These are phyloP conservation scores for Orthonevra nobilis DNA, from an alignment of 2,888 invertebrate genomes.

Conservation along the genomic window DNA sequence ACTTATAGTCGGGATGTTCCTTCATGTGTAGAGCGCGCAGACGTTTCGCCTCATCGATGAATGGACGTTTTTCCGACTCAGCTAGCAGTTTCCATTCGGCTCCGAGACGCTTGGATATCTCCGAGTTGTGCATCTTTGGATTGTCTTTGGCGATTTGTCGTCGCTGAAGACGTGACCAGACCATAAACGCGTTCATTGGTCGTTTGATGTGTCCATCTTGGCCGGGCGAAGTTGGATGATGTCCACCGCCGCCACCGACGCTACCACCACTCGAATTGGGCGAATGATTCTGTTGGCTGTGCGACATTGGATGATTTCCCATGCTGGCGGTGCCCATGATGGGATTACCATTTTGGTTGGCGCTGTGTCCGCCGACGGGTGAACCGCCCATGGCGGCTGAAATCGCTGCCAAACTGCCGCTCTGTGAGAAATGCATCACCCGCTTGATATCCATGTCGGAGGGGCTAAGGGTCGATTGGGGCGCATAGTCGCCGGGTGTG, in stretches of 20 bases:
- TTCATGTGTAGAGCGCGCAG: slow-evolving; percentile 93
- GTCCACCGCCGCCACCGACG: slow-evolving; percentile 71
- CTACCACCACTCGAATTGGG: slow-evolving; percentile 75
- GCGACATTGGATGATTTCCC: slow-evolving; percentile 76
- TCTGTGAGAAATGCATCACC: slow-evolving; percentile 79
- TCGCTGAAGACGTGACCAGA: slow-evolving; percentile 94
- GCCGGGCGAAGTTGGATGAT: slow-evolving; percentile 78
- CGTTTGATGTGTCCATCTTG: slow-evolving; percentile 93
- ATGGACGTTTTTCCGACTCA: slow-evolving; percentile 93
- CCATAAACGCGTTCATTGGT: slow-evolving; percentile 99
- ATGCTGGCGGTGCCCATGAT: slow-evolving; percentile 76
- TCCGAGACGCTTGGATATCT: slow-evolving; percentile 94
- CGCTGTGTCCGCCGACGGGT: slow-evolving; percentile 76
- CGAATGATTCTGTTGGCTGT: slow-evolving; percentile 76
- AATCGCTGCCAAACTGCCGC: slow-evolving; percentile 76
- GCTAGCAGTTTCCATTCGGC: slow-evolving; percentile 95
- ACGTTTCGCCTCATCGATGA: slow-evolving; percentile 96
- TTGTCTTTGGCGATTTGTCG: slow-evolving; percentile 96
- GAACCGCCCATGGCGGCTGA: slow-evolving; percentile 79
- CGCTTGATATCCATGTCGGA: slow-evolving; percentile 79
- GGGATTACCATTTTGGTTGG: slow-evolving; percentile 73
- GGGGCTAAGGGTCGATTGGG: slow-evolving; percentile 75
- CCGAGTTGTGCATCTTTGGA: slow-evolving; percentile 95
- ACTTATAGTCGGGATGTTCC: slow-evolving; percentile 95
- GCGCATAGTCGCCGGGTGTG: slow-evolving; percentile 78